A percentile compares a stretch with the other conserved stretches of the same genome.
Conservation (phyloP, 2,113 vertebrate species). For the Stercorarius parasiticus region DNA sequence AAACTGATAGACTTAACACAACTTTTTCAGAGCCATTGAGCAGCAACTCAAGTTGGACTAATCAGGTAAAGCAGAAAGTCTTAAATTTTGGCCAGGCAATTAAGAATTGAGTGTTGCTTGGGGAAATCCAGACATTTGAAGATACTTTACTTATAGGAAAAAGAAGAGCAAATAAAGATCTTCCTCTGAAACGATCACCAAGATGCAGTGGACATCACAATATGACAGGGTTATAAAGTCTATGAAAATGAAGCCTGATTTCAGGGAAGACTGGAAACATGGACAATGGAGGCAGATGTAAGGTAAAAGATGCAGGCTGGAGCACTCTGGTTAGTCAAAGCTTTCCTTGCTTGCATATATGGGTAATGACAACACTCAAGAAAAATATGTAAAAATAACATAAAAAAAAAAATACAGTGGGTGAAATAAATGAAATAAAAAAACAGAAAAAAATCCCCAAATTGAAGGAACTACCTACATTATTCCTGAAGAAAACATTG, state of each 20-base stretch:
- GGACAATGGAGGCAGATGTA: background rate
- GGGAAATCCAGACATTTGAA: background rate
- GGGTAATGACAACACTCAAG: background rate
- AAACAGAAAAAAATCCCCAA: background rate
- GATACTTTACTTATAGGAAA: background rate
- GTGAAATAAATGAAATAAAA: background rate
- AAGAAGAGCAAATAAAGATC: background rate
- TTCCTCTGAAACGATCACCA: background rate
- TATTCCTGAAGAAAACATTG: conserved; percentile 80
- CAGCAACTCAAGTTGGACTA: background rate
- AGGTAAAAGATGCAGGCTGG: background rate
- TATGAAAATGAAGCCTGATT: background rate
- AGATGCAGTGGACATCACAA: background rate
- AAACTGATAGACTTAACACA: background rate
- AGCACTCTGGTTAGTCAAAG: background rate
- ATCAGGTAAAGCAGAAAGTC: background rate
- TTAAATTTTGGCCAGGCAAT: background rate
- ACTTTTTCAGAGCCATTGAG: background rate
- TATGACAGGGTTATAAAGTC: background rate
- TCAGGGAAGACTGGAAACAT: background rate
- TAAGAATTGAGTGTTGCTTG: background rate
- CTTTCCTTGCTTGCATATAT: background rate
- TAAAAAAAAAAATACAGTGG: background rate
- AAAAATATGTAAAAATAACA: background rate
- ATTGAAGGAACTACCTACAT: conserved; percentile 63